These are phyloP conservation scores for Tinea pellionella DNA, from an alignment of 2,888 invertebrate species.

Conservation along the genomic window DNA sequence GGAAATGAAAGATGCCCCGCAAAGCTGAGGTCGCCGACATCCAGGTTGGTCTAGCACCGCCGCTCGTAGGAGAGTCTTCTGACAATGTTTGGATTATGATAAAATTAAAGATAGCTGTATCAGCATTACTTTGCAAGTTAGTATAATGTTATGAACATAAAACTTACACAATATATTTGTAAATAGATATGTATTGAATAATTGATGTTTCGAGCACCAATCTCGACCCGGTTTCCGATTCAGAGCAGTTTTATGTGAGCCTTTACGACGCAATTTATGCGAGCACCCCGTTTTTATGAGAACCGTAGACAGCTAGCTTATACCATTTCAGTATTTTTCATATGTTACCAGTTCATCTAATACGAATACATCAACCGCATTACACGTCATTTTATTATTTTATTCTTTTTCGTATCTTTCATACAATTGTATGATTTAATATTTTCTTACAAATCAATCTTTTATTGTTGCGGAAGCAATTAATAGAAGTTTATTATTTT, in stretches of 20 bases:
- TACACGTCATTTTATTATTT: not conserved
- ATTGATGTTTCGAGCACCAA: slow-evolving; percentile 3
- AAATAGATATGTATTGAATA: slow-evolving; percentile 10
- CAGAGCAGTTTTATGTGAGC: slow-evolving; percentile 3
- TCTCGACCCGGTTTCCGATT: slow-evolving; percentile 8
- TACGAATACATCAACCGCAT: not conserved
- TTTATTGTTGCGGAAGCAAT: too few relatives aligned
- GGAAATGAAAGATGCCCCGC: too few relatives aligned
- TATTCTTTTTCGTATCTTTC: too few relatives aligned
- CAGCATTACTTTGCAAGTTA: not conserved
- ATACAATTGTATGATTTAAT: too few relatives aligned
- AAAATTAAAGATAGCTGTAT: not conserved
- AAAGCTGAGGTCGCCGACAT: too few relatives aligned
- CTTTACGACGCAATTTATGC: slow-evolving; percentile 11
- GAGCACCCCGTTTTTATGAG: slow-evolving; percentile 7
- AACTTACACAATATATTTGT: slow-evolving; percentile 2
- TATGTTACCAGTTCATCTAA: slow-evolving; percentile 13
- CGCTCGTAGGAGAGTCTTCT: too few relatives aligned
- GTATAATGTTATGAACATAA: not conserved
- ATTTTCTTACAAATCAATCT: too few relatives aligned
- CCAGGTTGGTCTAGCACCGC: too few relatives aligned
- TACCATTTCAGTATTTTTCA: slow-evolving; percentile 9
- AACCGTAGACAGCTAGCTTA: not conserved
- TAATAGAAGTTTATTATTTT: too few relatives aligned
- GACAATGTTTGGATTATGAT: too few relatives aligned